These are phyloP conservation scores for Saguinus midas DNA, from an alignment of 2,113 vertebrate genomes.

Conservation along the genomic window DNA sequence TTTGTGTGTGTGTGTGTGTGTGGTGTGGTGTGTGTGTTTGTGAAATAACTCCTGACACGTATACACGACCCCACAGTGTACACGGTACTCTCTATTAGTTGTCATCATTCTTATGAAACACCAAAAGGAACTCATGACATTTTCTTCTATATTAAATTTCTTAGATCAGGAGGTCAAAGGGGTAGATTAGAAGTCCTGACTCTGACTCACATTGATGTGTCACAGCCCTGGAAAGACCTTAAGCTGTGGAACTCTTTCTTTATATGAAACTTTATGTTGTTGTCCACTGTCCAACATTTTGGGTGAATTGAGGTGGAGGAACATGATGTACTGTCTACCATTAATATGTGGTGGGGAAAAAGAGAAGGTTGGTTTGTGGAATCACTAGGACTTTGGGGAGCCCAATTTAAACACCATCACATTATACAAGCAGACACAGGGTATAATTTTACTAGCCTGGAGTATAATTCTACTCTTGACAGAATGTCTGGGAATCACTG, in stretches of 20 bases:
- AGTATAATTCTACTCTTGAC: constrained; percentile 44
- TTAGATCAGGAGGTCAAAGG: not conserved
- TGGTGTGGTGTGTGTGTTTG: not conserved
- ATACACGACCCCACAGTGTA: not conserved
- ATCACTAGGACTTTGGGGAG: not conserved
- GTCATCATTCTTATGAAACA: not conserved
- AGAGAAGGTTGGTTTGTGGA: not conserved
- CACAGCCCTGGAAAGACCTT: not conserved
- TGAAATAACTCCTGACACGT: not conserved
- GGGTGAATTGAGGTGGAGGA: not conserved
- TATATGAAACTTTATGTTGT: constrained; percentile 4
- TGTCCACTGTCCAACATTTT: not conserved
- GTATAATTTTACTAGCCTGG: constrained; percentile 51
- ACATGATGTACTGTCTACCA: not conserved
- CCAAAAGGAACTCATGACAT: not conserved
- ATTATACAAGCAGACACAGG: constrained; percentile 2
- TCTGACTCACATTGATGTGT: not conserved
- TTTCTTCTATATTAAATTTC: not conserved
- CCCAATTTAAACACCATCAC: constrained; percentile 19
- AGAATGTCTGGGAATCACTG: constrained; percentile 52
- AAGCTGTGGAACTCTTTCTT: not conserved
- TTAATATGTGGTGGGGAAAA: not conserved
- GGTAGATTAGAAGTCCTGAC: not conserved
- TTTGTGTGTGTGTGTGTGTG: not conserved
- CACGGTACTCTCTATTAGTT: not conserved